phyloP scores from a whole-genome alignment of 2,888 invertebrate genomes.

The Drosophila stalkeri region DNA sequence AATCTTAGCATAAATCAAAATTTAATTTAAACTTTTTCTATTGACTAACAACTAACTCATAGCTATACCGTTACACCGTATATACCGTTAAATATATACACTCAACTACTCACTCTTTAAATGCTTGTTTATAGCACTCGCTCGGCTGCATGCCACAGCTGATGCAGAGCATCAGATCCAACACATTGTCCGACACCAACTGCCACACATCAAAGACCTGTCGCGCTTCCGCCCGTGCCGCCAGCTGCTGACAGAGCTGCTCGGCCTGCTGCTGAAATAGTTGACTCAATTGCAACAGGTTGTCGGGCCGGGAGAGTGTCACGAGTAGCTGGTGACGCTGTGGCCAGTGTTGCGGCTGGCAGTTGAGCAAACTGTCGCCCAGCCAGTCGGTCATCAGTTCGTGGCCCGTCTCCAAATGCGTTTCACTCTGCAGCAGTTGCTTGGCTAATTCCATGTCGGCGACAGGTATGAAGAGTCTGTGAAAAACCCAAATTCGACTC shows the following conservation, averaged over 20 bases:
- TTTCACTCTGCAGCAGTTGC: conserved; percentile 54
- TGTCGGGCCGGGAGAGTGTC: conserved; percentile 33
- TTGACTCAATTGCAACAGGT: conserved; percentile 27
- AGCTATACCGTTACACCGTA: not conserved
- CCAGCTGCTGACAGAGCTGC: conserved; percentile 25
- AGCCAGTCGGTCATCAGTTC: conserved; percentile 63
- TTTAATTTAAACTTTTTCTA: too few relatives aligned
- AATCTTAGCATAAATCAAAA: too few relatives aligned
- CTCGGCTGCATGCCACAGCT: conserved; percentile 55
- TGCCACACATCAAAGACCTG: conserved; percentile 52
- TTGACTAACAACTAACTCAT: not conserved
- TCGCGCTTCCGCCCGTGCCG: conserved; percentile 11
- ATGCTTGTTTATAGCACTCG: conserved; percentile 39
- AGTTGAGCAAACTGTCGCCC: conserved; percentile 40
- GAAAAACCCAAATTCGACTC: conserved; percentile 65
- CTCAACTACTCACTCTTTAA: conserved; percentile 44
- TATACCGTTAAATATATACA: not conserved
- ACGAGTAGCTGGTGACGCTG: conserved; percentile 48
- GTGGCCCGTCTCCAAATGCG: conserved; percentile 54
- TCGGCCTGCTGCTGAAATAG: conserved; percentile 39
- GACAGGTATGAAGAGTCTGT: conserved; percentile 64
- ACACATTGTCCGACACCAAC: conserved; percentile 34
- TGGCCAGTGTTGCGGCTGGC: conserved; percentile 48
- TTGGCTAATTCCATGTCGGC: conserved; percentile 59
- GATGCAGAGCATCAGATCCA: conserved; percentile 45